Evolutionary conservation across 2,888 invertebrate species (phyloP), one percentile per base, ranked within the genome.

Genomic region (Pogonocherus hispidulus): DNA sequence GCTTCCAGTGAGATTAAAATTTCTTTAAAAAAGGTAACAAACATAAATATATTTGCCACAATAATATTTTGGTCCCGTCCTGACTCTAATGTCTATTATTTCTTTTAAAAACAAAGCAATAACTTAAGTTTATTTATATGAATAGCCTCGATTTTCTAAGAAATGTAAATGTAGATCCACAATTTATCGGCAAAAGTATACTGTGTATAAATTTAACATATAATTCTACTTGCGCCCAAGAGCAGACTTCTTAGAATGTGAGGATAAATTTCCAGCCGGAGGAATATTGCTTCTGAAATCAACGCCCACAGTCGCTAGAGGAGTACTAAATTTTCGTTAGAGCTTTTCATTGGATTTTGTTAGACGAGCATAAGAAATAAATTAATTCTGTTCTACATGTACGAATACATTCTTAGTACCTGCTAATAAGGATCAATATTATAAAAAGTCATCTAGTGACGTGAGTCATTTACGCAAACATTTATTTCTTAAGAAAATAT

Each of bases 131-230:
- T 41, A 41, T 41, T 41, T 41, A 14, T 37, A 20, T 35, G 27
- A 57, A 57, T 57, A 44, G 8, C 46, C 4, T 32, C 14, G 41
- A 41, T 46, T 32, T 59, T 59, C 59, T 59, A 19, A 47, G 59
- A 59, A 59, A 8, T 16, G 19, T 20, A 59, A 32, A 47, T 20
- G 19, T 59, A 47, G 32, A 32, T 32, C 5, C 23, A 47, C 47
- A 59, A 59, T 59, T 59, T 47, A 59, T 59, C 32, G 32, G 41
- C 55, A 22, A 47, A 59, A 47, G 27, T 27, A 47, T 59, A 46
- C 11, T 18, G 18, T 32, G 23, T 59, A 20, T 19, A 18, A 11
- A 32, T 59, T 55, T 55, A 35, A 22, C 55, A 22, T 27, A 46
- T 47, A 59, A 23, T 22, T 14, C 16, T 19, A 19, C 59, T 18